Conservation (phyloP, 2,888 invertebrate species). For the Nysson spinosus region DNA sequence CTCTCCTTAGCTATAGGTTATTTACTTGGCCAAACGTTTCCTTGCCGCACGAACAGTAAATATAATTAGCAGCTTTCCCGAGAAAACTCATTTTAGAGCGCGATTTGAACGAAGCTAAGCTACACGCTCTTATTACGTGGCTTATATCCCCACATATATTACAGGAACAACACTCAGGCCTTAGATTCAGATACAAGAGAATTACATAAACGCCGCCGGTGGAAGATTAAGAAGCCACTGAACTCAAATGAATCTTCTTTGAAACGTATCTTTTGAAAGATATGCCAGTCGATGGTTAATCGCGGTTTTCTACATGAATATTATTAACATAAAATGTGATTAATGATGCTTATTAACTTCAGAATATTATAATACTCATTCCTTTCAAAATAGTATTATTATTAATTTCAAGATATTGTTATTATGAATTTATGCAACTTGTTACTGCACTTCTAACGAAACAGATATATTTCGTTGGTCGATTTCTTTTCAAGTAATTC, state of each 20-base stretch:
- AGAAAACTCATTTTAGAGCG: constrained; percentile 52
- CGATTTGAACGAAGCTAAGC: constrained; percentile 35
- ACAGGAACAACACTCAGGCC: neutral
- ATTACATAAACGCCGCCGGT: constrained; percentile 14
- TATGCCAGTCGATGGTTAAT: too few relatives aligned
- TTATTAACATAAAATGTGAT: too few relatives aligned
- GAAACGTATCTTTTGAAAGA: too few relatives aligned
- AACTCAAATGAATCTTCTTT: neutral
- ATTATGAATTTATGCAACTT: constrained; percentile 19
- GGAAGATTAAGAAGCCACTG: constrained; percentile 3
- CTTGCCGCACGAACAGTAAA: constrained; percentile 42
- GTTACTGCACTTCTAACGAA: too few relatives aligned
- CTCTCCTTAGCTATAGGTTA: constrained; percentile 28
- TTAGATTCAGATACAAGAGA: constrained; percentile 15
- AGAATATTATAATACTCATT: too few relatives aligned
- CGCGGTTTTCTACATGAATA: too few relatives aligned
- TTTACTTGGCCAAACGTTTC: constrained; percentile 35
- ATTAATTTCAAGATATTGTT: too few relatives aligned
- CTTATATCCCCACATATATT: constrained; percentile 7
- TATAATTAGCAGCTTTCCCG: constrained; percentile 58
- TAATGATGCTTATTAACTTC: too few relatives aligned
- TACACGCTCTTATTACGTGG: constrained; percentile 39
- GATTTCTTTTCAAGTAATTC: constrained; percentile 1
- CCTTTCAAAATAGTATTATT: too few relatives aligned
- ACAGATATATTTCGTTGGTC: too few relatives aligned